phyloP scores from a whole-genome alignment of 2,888 invertebrate genomes.

The Beris chalybata region DNA sequence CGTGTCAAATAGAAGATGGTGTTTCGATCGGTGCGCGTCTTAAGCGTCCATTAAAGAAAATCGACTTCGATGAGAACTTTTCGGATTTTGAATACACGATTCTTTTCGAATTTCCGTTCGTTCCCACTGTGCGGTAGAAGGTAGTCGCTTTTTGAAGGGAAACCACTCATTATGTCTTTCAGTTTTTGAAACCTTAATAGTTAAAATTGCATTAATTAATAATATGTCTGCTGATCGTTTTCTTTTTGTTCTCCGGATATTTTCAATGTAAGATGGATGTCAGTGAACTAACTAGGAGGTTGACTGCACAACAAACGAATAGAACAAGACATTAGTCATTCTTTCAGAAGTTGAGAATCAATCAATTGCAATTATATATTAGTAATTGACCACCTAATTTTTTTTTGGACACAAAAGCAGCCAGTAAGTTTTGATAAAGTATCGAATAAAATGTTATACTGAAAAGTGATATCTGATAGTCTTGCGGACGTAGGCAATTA shows the following conservation, averaged over 20 bases:
- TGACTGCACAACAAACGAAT: slow-evolving; percentile 21
- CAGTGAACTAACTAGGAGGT: slow-evolving; percentile 28
- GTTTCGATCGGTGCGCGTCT: slow-evolving; percentile 10
- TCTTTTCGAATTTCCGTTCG: neutral
- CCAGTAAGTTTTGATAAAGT: no score
- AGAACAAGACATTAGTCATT: neutral
- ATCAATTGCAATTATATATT: no score
- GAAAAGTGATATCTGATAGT: no score
- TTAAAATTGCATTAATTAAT: slow-evolving; percentile 26
- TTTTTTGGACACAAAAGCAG: no score
- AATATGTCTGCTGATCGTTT: slow-evolving; percentile 28
- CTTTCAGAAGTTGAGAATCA: no score
- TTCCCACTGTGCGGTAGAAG: slow-evolving; percentile 5
- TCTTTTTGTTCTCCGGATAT: slow-evolving; percentile 6
- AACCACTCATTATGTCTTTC: slow-evolving; percentile 4
- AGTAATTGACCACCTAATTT: no score
- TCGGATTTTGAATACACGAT: slow-evolving; percentile 11
- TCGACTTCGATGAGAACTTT: slow-evolving; percentile 18
- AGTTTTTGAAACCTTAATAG: slow-evolving; percentile 12
- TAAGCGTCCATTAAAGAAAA: slow-evolving; percentile 5
- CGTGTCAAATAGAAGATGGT: slow-evolving; percentile 11
- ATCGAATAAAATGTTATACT: no score
- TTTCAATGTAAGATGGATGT: slow-evolving; percentile 10
- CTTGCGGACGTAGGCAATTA: no score
- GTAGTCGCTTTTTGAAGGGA: neutral